Percentiles rank a stretch among this genome's conserved stretches.
Conservation (phyloP, 2,888 invertebrate species). For the Chorisops tibialis region DNA sequence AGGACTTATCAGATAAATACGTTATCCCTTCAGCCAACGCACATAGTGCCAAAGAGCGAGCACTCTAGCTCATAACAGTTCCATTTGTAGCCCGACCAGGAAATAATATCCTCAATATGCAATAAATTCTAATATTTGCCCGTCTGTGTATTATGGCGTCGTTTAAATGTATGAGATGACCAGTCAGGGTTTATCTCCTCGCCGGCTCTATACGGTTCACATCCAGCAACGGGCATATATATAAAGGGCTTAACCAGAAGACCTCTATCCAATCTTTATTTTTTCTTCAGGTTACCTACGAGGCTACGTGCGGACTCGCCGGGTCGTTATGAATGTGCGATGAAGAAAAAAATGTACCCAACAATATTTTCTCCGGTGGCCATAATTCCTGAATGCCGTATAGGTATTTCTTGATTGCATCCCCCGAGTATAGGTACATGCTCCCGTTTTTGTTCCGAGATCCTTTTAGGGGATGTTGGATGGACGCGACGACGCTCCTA, state of each 20-base stretch:
- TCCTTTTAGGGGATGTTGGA: background rate
- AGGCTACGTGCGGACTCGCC: background rate
- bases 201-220: conserved; percentile 1
- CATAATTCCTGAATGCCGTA: conserved; percentile 9
- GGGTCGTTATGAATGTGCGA: background rate
- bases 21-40: conserved; percentile 24
- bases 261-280: conserved; percentile 22
- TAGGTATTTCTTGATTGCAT: conserved; percentile 11
- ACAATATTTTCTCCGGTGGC: conserved; percentile 11
- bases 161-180: conserved; percentile 35
- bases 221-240: conserved; percentile 19
- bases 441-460: too few relatives aligned
- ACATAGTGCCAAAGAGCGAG: conserved; percentile 8
- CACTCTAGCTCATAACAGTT: conserved; percentile 27
- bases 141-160: conserved; percentile 30
- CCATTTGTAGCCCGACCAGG: conserved; percentile 31
- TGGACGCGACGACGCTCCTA: background rate
- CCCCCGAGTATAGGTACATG: too few relatives aligned
- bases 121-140: conserved; percentile 35
- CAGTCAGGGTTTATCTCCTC: conserved; percentile 29
- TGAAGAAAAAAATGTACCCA: background rate
- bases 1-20: conserved; percentile 33
- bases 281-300: conserved; percentile 6
- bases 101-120: conserved; percentile 35
- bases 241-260: conserved; percentile 25